Base-by-base conservation (phyloP, 2,888 invertebrate genomes). In the Euspilapteryx auroguttella region DNA sequence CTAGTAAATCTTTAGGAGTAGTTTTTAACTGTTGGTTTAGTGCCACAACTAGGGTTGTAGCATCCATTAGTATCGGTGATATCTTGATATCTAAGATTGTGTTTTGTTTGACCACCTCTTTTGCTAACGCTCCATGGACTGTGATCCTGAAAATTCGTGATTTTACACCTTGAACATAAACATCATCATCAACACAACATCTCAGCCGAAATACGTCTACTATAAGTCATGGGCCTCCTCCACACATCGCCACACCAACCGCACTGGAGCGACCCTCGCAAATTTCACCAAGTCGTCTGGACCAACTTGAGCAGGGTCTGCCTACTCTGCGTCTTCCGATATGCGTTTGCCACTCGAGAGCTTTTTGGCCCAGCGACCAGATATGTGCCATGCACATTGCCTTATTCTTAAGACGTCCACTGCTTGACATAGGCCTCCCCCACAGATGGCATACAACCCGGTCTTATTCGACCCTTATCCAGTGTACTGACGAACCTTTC, bases 61-160 rank as follows among this genome's bases (percentile, higher is more conserved):
- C 41, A 23, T 66, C 55, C 2, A 56, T 44, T 1, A 77, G 34
- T 2, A 55, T 44, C 0, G 76, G 69, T 0, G 59, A 41, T 24
- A 77, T 51, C 37, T 75, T 75, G 31, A 46, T 63, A 26, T 68
- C 58, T 2, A 77, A 37, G 1, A 77, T 55, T 0, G 54, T 37
- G 33, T 73, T 77, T 32, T 73, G 71, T 12, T 55, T 57, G 0
- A 77, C 57, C 5, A 77, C 61, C 39, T 73, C 73, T 35, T 66
- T 71, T 2, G 77, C 73, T 32, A 77, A 33, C 0, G 69, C 62
- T 7, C 73, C 73, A 34, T 77, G 75, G 4, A 68, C 45, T 21
- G 68, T 63, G 42, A 75, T 59, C 28, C 75, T 75, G 41, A 10
- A 52, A 53, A 8, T 6, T n/a, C n/a, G n/a, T n/a, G n/a, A n/a